Conservation (phyloP, 92 coral and sea anemone genomes). For the Phenganax stokvisi region DNA sequence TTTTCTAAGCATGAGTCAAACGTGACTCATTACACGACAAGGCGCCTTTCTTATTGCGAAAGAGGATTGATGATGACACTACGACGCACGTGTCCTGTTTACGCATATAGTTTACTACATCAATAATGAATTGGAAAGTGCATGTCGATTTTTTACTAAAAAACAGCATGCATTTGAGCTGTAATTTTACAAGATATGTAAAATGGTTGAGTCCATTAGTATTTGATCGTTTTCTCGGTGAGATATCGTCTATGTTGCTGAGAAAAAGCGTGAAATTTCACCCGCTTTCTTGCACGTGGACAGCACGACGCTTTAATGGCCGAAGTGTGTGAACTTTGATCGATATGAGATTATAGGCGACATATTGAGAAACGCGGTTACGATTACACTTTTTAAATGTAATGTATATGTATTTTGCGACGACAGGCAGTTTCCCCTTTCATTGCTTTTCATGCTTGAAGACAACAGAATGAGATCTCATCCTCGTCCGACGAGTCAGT, state of each 20-base stretch:
- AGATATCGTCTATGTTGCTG: neutral
- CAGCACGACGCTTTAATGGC: constrained; percentile 18
- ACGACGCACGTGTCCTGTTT: constrained; percentile 9
- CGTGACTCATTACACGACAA: too few species aligned
- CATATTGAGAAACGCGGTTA: neutral
- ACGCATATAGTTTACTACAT: neutral
- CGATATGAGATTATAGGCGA: neutral
- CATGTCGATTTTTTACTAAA: neutral
- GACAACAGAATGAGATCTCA: constrained; percentile 35
- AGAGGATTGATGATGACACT: neutral
- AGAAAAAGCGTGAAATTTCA: constrained; percentile 9
- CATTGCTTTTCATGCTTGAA: constrained; percentile 30
- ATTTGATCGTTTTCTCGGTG: neutral
- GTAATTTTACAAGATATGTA: neutral
- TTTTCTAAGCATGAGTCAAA: too few species aligned
- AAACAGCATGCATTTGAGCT: neutral
- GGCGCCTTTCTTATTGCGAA: neutral
- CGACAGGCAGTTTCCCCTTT: neutral
- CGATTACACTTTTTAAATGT: neutral
- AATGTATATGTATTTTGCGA: neutral
- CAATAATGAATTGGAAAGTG: neutral
- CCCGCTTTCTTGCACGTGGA: constrained; percentile 17
- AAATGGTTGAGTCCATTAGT: neutral
- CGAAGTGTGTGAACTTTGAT: constrained; percentile 28
- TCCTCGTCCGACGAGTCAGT: constrained; percentile 47